Evolutionary conservation across 1,140 invertebrate species (phyloP).

Genomic region (Agraylea sexmaculata): DNA sequence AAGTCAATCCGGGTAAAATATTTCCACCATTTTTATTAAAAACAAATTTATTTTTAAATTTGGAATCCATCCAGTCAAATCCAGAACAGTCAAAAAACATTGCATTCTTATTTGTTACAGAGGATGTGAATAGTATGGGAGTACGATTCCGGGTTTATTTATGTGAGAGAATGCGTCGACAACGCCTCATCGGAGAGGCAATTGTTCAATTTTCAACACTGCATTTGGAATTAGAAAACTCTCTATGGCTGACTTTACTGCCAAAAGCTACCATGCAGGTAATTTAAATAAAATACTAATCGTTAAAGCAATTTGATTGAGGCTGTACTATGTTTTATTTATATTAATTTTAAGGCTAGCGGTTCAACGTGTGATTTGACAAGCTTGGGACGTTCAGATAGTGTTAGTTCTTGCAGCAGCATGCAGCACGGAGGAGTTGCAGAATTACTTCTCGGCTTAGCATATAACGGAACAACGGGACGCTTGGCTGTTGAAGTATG

Average conservation of each 20-base stretch:
- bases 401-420: conserved; percentile 84
- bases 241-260: conserved; percentile 77
- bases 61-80: neutral
- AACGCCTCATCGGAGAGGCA: conserved; percentile 82
- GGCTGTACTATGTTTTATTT: conserved; percentile 1
- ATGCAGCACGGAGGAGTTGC: conserved; percentile 81
- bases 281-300: neutral
- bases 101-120: conserved; percentile 31
- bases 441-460: conserved; percentile 75
- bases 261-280: conserved; percentile 71
- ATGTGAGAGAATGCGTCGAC: conserved; percentile 77
- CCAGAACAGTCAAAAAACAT: neutral
- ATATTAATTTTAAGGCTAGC: conserved; percentile 24
- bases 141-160: conserved; percentile 84
- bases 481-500: conserved; percentile 79
- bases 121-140: conserved; percentile 85
- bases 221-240: conserved; percentile 79
- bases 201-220: conserved; percentile 78
- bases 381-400: conserved; percentile 80
- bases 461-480: conserved; percentile 88
- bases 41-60: neutral
- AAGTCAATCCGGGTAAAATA: conserved; percentile 69
- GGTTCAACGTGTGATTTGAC: conserved; percentile 48
- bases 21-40: neutral
- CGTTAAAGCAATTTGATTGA: conserved; percentile 21